phyloP scores from a whole-genome alignment of 2,797 vertebrate species.

The Diglossa cyanea region DNA sequence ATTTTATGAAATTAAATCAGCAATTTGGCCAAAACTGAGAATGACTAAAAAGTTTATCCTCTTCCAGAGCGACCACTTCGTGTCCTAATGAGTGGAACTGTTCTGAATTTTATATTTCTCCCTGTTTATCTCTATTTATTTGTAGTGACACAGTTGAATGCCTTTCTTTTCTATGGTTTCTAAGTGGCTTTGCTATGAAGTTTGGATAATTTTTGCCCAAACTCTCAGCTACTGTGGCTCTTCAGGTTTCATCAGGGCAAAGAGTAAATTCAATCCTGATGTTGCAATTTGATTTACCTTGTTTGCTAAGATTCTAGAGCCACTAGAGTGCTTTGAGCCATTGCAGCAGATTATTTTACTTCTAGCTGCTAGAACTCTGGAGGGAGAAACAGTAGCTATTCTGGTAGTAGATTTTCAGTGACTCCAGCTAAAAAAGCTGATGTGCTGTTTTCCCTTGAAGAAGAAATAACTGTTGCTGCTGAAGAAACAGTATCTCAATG shows the following conservation, averaged over 20 bases:
- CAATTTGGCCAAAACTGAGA: background rate
- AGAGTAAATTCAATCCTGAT: background rate
- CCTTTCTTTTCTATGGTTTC: background rate
- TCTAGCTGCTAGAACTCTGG: constrained; percentile 5
- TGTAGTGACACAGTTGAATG: background rate
- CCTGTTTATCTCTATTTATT: background rate
- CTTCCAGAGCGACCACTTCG: background rate
- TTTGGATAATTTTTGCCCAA: background rate
- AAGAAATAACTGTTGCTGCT: constrained; percentile 3
- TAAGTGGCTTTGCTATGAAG: background rate
- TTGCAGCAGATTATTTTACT: constrained; percentile 7
- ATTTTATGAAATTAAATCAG: background rate
- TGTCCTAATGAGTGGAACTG: background rate
- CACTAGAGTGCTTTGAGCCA: background rate
- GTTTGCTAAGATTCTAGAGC: background rate
- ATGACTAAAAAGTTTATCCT: background rate
- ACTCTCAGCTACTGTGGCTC: background rate
- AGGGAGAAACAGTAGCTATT: constrained; percentile 24
- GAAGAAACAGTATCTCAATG: constrained; percentile 9
- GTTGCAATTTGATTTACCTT: background rate
- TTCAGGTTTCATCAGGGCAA: background rate
- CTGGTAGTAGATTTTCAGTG: background rate
- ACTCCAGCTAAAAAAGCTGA: background rate
- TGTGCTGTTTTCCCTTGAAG: constrained; percentile 6
- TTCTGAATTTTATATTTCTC: background rate